Conservation (phyloP, 2,113 vertebrate species). For the Anseranas semipalmata region DNA sequence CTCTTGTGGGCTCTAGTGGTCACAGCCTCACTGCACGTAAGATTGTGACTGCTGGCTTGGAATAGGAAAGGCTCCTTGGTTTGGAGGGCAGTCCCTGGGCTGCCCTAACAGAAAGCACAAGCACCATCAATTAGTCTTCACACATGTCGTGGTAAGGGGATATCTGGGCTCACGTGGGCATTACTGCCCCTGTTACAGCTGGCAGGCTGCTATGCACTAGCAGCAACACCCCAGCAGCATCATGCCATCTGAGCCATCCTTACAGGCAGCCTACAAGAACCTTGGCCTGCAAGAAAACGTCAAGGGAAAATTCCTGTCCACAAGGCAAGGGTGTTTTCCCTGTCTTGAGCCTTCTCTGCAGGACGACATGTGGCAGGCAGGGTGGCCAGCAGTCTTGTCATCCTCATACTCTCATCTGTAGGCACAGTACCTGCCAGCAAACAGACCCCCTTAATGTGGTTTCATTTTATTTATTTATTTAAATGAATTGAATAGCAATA, state of each 20-base stretch:
- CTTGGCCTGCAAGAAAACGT: neutral
- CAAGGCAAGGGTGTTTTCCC: neutral
- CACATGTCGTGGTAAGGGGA: too few species aligned
- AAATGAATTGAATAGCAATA: neutral
- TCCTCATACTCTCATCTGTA: neutral
- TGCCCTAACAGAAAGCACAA: neutral
- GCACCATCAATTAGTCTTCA: neutral
- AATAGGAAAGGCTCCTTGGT: neutral
- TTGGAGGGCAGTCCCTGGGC: neutral
- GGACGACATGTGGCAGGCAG: rapidly evolving
- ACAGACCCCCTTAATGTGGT: rapidly evolving
- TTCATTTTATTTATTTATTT: neutral
- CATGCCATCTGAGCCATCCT: neutral
- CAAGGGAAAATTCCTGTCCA: neutral
- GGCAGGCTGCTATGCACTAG: neutral
- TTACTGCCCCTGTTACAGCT: neutral
- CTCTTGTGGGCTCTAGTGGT: neutral
- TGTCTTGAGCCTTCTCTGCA: neutral
- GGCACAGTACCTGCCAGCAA: neutral
- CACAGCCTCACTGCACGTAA: rapidly evolving
- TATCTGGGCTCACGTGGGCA: neutral
- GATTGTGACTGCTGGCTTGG: rapidly evolving
- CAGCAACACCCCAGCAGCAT: neutral
- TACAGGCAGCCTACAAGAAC: neutral
- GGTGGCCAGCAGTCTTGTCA: too few species aligned